Conservation (phyloP, 2,797 vertebrate species). For the Potorous gilbertii region DNA sequence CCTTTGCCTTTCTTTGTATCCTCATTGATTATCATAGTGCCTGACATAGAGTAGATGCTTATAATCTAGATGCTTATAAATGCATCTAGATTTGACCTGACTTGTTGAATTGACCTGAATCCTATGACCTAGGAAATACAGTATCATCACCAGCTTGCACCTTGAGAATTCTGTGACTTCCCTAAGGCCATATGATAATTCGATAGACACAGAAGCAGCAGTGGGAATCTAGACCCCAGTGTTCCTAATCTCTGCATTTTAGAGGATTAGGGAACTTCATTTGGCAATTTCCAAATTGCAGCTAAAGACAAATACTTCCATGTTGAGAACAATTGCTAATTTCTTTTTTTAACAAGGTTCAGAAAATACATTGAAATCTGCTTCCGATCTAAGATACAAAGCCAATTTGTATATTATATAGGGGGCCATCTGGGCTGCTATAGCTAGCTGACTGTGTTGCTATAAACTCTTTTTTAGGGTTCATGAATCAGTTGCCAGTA, state of each 20-base stretch:
- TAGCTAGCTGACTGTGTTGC: slow-evolving; percentile 69
- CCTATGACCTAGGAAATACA: not conserved
- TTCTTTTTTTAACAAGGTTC: slow-evolving; percentile 70
- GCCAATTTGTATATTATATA: slow-evolving; percentile 61
- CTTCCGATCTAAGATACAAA: slow-evolving; percentile 69
- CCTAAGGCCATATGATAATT: not conserved
- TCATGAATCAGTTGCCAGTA: slow-evolving; percentile 76
- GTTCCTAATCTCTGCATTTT: not conserved
- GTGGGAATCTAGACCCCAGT: not conserved
- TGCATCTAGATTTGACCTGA: not conserved
- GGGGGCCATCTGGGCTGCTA: slow-evolving; percentile 74
- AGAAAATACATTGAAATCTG: slow-evolving; percentile 72
- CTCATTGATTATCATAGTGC: not conserved
- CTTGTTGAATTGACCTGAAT: not conserved
- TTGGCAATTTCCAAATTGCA: slow-evolving; percentile 47
- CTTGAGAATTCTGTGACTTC: not conserved
- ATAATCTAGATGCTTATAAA: not conserved
- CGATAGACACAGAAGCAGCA: not conserved
- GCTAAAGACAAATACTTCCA: slow-evolving; percentile 1
- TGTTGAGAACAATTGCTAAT: slow-evolving; percentile 40
- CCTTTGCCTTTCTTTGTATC: not conserved
- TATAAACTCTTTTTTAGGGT: slow-evolving; percentile 77
- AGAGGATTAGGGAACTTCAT: slow-evolving; percentile 35
- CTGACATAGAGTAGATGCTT: not conserved
- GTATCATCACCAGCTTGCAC: not conserved